Evolutionary conservation across 1,140 invertebrate species (phyloP).

Genomic region (Littorina saxatilis): DNA sequence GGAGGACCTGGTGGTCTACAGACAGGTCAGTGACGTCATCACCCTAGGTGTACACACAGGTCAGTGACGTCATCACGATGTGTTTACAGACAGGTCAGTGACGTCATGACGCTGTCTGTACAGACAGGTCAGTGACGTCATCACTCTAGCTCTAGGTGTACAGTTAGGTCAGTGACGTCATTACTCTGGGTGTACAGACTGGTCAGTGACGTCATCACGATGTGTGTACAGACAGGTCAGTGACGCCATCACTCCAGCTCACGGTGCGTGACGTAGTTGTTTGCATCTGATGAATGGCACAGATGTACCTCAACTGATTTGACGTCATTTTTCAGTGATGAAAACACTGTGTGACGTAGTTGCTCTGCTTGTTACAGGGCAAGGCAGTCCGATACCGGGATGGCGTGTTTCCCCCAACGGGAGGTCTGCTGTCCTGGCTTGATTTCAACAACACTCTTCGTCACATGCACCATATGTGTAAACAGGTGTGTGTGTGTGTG

Average conservation of each 20-base stretch:
- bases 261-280: not conserved
- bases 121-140: not conserved
- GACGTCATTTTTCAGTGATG: too few relatives aligned
- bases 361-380: conserved; percentile 49
- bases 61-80: too few relatives aligned
- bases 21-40: conserved; percentile 39
- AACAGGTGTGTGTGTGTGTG: conserved; percentile 16
- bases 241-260: too few relatives aligned
- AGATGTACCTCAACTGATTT: not conserved
- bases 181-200: too few relatives aligned
- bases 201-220: too few relatives aligned
- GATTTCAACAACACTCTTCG: conserved; percentile 61
- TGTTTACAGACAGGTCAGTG: too few relatives aligned
- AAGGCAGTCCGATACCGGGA: conserved; percentile 38
- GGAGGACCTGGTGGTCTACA: conserved; percentile 53
- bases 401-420: conserved; percentile 49
- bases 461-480: conserved; percentile 56
- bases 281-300: not conserved
- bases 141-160: not conserved
- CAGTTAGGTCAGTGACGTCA: too few relatives aligned
- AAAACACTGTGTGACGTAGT: too few relatives aligned
- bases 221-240: too few relatives aligned
- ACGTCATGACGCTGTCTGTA: not conserved
- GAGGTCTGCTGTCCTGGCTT: conserved; percentile 50
- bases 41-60: too few relatives aligned